Evolutionary conservation across 1,140 invertebrate species (phyloP), one percentile per base, ranked within the genome.

Genomic region (Saxidomus purpurata): DNA sequence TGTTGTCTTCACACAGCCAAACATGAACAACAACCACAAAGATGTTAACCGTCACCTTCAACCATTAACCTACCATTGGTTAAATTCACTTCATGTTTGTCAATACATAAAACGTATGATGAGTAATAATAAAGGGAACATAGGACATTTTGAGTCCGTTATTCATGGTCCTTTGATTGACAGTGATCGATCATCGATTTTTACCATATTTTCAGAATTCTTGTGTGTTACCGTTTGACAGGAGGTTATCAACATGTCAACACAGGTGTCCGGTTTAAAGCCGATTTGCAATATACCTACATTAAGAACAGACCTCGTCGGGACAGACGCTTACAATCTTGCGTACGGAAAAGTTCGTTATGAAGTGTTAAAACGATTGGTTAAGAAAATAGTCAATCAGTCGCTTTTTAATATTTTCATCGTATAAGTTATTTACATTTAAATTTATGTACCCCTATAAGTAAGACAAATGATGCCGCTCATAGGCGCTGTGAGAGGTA

Each of bases 181-280:
- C 80, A 82, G n/a, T 82, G 55, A 82, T 82, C 59, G 52, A 82
- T 82, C 80, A 67, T 82, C 80, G 80, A 82, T 82, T 82, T 43
- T 82, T 67, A 82, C n/a, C 55, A 43, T 67, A 82, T 82, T 82
- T 67, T 63, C 55, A 67, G 55, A 82, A 82, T 82, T 82, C 43
- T 31, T 63, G 38, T 38, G 31, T 67, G 25, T 47, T 38, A 38
- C 9, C 25, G 34, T 40, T 38, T 82, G 80, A 82, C 80, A 67
- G 40, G 17, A 15, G 28, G 43, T 1, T 36, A 36, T 52, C 47
- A 52, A 49, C 25, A 34, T 52, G 76, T 52, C 76, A 79, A 36
- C 9, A 19, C 13, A 49, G 43, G 15, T 49, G 74, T 25, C 74
- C n/a, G 28, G 25, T 49, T 52, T 9, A n/a, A 59, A 59, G 55